Base-by-base conservation (phyloP, 2,797 vertebrate species). In the Enteromius unitaeniatus region DNA sequence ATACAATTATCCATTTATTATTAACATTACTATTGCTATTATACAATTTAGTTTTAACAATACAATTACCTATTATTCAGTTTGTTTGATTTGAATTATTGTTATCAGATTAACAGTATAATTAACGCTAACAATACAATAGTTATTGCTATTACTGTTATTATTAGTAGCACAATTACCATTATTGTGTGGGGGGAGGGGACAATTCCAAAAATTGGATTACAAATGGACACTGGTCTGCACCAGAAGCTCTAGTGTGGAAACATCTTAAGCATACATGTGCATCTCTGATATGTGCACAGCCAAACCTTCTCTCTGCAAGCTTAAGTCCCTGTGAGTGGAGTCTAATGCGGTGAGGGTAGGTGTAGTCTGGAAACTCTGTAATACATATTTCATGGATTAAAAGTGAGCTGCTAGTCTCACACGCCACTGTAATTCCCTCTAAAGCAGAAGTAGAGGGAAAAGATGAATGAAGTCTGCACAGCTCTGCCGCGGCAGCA, bases 301-400 rank as follows among this genome's bases (percentile, higher is more conserved):
- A 14, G 58, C 15, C 65, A 69, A 19, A 49, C 26, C 58, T 34
- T 26, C 26, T 62, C 60, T 68, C 72, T 17, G 69, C 47, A 21
- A 75, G 49, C 62, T 76, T 80, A 75, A 79, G 72, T 77, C 68
- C 62, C 15, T 31, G 45, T 64, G 76, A 74, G 69, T 68, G 42
- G 42, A 70, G 60, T 83, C 79, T 80, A 88, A 84, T 86, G 70
- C 40, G 45, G 37, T 84, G 68, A 62, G 55, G 70, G 74, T 42
- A 84, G 85, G 79, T 83, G 74, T 81, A 81, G 70, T 64, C 49
- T 79, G 84, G 67, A 81, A 81, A 87, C 37, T 86, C 84, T 70
- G 76, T 78, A 86, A 89, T 81, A 82, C 85, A 88, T 83, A 86
- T 88, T 86, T 88, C 11, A 86, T 85, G 80, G 83, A 86, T 87